Evolutionary conservation across 2,113 vertebrate genomes (phyloP).

Genomic region (Gadus macrocephalus): DNA sequence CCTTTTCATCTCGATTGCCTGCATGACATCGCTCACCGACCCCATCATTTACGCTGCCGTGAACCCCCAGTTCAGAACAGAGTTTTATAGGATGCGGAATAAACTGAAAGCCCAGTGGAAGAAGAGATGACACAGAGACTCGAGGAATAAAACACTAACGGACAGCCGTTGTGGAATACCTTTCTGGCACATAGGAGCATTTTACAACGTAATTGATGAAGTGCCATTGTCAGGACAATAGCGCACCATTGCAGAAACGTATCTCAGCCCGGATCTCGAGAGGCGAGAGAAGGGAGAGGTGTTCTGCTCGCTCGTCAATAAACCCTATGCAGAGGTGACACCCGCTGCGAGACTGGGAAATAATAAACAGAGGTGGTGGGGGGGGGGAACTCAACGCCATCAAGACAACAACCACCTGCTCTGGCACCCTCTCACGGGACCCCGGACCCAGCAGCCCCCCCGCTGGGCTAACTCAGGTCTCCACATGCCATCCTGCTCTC

Average conservation of each 20-base stretch:
- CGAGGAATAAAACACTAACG: background rate
- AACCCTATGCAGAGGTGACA: constrained; percentile 22
- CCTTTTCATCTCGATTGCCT: constrained; percentile 66
- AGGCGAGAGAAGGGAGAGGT: too few species aligned
- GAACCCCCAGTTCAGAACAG: constrained; percentile 71
- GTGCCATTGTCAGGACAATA: too few species aligned
- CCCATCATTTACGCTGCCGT: constrained; percentile 74
- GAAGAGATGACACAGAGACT: constrained; percentile 14
- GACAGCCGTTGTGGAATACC: too few species aligned
- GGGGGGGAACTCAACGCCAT: too few species aligned
- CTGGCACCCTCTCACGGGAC: background rate
- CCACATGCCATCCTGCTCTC: constrained; percentile 49
- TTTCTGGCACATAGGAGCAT: too few species aligned
- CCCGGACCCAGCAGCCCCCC: background rate
- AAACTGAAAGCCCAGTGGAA: constrained; percentile 47
- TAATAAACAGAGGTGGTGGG: background rate
- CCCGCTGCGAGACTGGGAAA: constrained; percentile 43
- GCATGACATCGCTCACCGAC: constrained; percentile 70
- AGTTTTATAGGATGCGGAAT: constrained; percentile 59
- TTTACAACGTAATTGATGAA: too few species aligned
- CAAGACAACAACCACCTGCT: background rate
- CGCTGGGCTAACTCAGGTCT: constrained; percentile 55
- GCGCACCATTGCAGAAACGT: too few species aligned
- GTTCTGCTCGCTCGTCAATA: constrained; percentile 31
- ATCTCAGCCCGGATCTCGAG: too few species aligned